These are phyloP conservation scores for Oscheius sp. DNA, from an alignment of 2,888 invertebrate genomes.

Conservation along the genomic window DNA sequence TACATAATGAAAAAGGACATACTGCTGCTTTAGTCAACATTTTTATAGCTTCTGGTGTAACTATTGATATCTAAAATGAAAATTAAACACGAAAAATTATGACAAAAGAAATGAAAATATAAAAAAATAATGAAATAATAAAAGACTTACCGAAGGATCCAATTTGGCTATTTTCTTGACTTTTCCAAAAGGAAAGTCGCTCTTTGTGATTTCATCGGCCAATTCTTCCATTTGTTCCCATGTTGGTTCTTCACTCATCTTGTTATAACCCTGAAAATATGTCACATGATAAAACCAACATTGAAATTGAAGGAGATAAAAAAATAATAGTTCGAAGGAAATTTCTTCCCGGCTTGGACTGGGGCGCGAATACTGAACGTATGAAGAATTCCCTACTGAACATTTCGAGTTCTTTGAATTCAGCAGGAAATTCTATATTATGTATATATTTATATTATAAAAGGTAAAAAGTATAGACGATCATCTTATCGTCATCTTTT, in stretches of 20 bases:
- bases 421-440: too few species aligned
- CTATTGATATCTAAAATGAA: conserved; percentile 29
- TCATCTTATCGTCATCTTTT: too few species aligned
- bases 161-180: conserved; percentile 47
- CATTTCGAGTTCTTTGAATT: too few species aligned
- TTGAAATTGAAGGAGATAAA: background rate
- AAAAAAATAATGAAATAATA: background rate
- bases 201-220: conserved; percentile 11
- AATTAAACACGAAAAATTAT: background rate
- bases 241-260: background rate
- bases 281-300: background rate
- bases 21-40: conserved; percentile 58
- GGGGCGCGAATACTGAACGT: background rate
- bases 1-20: background rate
- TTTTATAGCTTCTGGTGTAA: conserved; percentile 53
- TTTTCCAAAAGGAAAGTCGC: conserved; percentile 46
- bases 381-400: too few species aligned
- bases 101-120: background rate
- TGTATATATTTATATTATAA: too few species aligned
- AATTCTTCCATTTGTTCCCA: conserved; percentile 6
- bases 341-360: background rate
- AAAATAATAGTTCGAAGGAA: background rate
- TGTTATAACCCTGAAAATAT: background rate
- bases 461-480: too few species aligned
- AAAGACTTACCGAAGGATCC: conserved; percentile 46